A percentile compares a stretch with the other conserved stretches of the same genome.
phyloP scores from a whole-genome alignment of 2,797 vertebrate species.

The Enteromius afrohamiltoni region DNA sequence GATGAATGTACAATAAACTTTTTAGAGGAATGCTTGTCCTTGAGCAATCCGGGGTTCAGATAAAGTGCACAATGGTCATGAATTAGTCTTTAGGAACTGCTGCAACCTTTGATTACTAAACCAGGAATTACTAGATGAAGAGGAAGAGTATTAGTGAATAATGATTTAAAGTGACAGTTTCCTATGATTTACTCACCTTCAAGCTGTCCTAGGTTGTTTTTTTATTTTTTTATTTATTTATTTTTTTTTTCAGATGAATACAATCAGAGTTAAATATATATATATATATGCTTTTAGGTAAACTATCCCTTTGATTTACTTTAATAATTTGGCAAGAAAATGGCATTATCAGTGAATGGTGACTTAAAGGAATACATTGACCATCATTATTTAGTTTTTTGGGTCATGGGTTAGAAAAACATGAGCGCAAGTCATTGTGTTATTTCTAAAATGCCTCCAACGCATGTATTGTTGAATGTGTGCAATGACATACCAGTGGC shows the following conservation, averaged over 20 bases:
- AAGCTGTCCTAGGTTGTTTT: neutral
- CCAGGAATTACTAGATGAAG: neutral
- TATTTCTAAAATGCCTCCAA: no score
- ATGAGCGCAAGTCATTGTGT: neutral
- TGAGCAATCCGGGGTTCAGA: neutral
- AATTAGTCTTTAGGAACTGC: neutral
- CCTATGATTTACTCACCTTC: neutral
- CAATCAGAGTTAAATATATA: neutral
- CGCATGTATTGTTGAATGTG: neutral
- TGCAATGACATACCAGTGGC: constrained; percentile 83
- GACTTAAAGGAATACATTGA: neutral
- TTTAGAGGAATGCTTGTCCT: neutral
- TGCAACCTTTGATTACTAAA: neutral
- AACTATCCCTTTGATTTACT: no score
- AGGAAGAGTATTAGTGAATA: neutral
- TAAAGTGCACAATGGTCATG: neutral
- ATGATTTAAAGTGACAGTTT: neutral
- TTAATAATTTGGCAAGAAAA: neutral
- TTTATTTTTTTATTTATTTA: no score
- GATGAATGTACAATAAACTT: neutral
- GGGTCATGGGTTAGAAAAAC: neutral
- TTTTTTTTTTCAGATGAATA: neutral
- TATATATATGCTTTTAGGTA: no score
- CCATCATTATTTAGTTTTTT: neutral
- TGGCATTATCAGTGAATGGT: neutral